Base-by-base conservation (phyloP, 2,113 vertebrate genomes). In the Euleptes europaea region DNA sequence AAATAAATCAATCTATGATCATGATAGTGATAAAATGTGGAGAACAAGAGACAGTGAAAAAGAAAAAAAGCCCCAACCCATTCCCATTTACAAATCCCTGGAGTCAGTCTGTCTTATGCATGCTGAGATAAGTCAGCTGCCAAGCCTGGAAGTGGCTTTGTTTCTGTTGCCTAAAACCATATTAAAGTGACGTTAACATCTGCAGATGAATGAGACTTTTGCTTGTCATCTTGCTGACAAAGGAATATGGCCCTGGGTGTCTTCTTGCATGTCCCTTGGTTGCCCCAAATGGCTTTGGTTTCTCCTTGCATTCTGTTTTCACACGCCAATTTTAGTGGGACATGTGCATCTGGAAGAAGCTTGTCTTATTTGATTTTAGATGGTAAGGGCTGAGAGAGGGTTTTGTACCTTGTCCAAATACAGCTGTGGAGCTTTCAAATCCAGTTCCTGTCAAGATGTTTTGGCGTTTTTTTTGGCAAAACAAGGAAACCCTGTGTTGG, bases 111-210 rank as follows among this genome's bases (percentile, higher is more conserved):
- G 66, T 44, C 75, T 60, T 38, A 14, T 31, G 49, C 47, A 44
- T 77, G 60, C 72, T 60, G 79, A 86, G 73, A 81, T 82, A 75
- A 21, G 73, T 71, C 80, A 44, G 78, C 73, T 82, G 72, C 74
- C 31, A 33, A 86, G 31, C 47, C 44, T 71, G 51, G 65, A 76
- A 47, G 85, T 31, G 23, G 65, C 65, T 77, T 71, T 47, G 65
- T n/a, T 67, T 60, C 79, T 49, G 47, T 60, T 60, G 38, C 80
- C 63, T 49, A 28, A 71, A 60, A 70, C 38, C 49, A 77, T 47
- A 57, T 82, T 69, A 33, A 70, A 57, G 31, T 26, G 15, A 70
- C 44, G 65, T 57, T 65, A 74, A 71, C 67, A 38, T 85, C 76
- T 85, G 77, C 69, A 80, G 63, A 49, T 79, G 23, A 77, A 60